These are phyloP conservation scores for Cassiopea andromeda DNA, from an alignment of 30 jellyfish, hydroid and myxozoan species.

Conservation along the genomic window DNA sequence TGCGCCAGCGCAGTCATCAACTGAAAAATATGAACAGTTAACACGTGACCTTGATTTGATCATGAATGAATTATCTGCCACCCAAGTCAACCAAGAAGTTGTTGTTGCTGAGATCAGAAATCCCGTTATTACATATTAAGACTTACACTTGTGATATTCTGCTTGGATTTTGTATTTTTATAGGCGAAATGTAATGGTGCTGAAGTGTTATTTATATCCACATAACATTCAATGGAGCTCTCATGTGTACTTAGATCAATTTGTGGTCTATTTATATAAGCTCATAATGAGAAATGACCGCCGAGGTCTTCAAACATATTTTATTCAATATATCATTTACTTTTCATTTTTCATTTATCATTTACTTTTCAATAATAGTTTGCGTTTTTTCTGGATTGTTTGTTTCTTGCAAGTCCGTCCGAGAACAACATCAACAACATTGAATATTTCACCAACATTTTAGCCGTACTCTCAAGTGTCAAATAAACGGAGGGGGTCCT, in stretches of 20 bases:
- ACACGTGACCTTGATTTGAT: slow-evolving; percentile 79
- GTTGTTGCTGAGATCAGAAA: slow-evolving; percentile 45
- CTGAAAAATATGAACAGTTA: slow-evolving; percentile 59
- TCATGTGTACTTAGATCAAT: background rate
- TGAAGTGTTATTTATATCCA: background rate
- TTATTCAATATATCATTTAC: too few relatives aligned
- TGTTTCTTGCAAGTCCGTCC: too few relatives aligned
- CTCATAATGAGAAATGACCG: too few relatives aligned
- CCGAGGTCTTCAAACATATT: too few relatives aligned
- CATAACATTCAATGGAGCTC: background rate
- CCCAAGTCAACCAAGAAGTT: slow-evolving; percentile 67
- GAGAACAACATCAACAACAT: too few relatives aligned
- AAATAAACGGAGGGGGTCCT: too few relatives aligned
- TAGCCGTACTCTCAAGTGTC: too few relatives aligned
- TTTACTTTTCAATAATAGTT: too few relatives aligned
- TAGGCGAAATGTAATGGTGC: background rate
- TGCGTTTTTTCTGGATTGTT: too few relatives aligned
- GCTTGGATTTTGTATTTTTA: background rate
- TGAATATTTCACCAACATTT: too few relatives aligned
- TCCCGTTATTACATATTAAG: slow-evolving; percentile 35
- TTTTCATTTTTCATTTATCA: too few relatives aligned
- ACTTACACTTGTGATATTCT: background rate
- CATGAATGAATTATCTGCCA: slow-evolving; percentile 79
- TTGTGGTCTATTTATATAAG: too few relatives aligned
- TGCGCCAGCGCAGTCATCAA: slow-evolving; percentile 31